Evolutionary conservation across 2,797 vertebrate genomes (phyloP), one percentile per base, ranked within the genome.

Genomic region (Sebastes oblongus): DNA sequence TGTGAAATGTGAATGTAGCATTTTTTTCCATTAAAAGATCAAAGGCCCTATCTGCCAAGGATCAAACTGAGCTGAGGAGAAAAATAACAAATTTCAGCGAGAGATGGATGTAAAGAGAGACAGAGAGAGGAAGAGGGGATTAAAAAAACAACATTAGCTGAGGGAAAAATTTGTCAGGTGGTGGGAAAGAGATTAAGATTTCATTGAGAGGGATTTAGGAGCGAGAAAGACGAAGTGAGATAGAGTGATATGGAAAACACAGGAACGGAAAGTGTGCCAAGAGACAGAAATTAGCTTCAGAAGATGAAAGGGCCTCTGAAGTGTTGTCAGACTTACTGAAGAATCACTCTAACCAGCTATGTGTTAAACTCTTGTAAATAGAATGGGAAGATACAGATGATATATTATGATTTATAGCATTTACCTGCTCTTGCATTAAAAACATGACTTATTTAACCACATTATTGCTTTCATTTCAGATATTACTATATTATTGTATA

Each of bases 1-100:
- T 96, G 93, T 95, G 95, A 97, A 97, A 97, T 97, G 96, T 97
- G 96, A 97, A 97, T 95, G 94, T 93, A 94, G 92, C 93, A 93
- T 89, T 90, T 90, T 90, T 93, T 92, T 86, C 81, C 83, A 89
- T 91, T 89, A 80, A 91, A 92, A 87, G 88, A 93, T 92, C 86
- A 86, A 90, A 91, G 92, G 93, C 87, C 88, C 91, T 89, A 86
- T 92, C 88, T 92, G 92, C 93, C 92, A 91, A 89, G 93, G 90
- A 94, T 93, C 91, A 90, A 91, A 86, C 83, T 79, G 78, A 90
- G 88, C 83, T 88, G 86, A 87, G 81, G 86, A 88, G 85, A 89
- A 82, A 50, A 86, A 89, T 65, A 86, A 80, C 59, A 83, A 4
- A 80, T 80, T 81, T 86, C 78, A 79, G 78, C 54, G 4, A 81